These are phyloP conservation scores for Eufriesea mexicana DNA, from an alignment of 1,140 invertebrate species.

Conservation along the genomic window DNA sequence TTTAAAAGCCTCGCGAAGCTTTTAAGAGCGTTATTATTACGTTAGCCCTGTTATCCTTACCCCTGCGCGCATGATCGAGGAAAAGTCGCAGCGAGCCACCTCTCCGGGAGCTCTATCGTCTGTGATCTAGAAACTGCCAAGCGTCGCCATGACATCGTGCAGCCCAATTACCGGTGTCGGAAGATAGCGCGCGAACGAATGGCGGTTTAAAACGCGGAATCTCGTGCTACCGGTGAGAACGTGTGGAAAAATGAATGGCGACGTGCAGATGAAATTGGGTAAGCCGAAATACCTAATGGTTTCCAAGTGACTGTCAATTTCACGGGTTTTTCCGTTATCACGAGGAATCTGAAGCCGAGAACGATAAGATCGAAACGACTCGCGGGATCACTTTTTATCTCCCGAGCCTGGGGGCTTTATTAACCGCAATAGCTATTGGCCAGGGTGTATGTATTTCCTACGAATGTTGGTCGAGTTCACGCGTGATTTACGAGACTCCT, in stretches of 20 bases:
- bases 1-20: constrained; percentile 58
- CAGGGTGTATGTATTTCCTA: not conserved
- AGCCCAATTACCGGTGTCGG: constrained; percentile 5
- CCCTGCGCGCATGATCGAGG: constrained; percentile 56
- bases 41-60: constrained; percentile 72
- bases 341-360: no score
- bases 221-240: not conserved
- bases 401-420: not conserved
- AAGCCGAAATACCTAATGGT: not conserved
- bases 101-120: constrained; percentile 24
- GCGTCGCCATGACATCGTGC: not conserved
- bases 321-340: not conserved
- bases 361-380: not conserved
- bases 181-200: constrained; percentile 19
- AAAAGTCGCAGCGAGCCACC: constrained; percentile 9
- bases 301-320: not conserved
- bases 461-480: no score
- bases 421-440: not conserved
- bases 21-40: constrained; percentile 70
- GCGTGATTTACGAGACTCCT: not conserved
- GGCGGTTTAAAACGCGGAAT: not conserved
- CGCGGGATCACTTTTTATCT: not conserved
- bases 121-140: constrained; percentile 14
- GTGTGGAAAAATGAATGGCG: not conserved
- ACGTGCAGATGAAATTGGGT: not conserved